Percentiles rank a stretch among this genome's conserved stretches.
phyloP scores from a whole-genome alignment of 2,113 vertebrate genomes.

The Holacanthus passer region DNA sequence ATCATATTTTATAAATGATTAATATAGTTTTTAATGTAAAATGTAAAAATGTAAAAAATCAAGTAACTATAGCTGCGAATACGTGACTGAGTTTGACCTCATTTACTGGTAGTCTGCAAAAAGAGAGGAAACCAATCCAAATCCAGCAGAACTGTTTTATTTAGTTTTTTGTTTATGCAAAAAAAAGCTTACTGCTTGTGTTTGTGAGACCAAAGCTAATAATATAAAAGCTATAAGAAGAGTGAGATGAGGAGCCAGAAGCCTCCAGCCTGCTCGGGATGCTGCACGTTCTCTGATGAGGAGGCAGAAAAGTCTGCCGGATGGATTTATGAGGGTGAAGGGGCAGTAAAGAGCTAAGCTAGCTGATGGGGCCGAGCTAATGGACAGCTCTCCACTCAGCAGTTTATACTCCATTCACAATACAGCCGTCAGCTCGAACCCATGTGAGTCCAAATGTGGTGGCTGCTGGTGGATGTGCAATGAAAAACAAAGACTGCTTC shows the following conservation, averaged over 20 bases:
- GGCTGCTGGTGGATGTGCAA: background rate
- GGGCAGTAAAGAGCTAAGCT: conserved; percentile 43
- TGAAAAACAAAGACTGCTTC: background rate
- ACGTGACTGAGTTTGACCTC: background rate
- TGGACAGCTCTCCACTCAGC: conserved; percentile 51
- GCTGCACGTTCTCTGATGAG: conserved; percentile 39
- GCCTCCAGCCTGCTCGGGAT: conserved; percentile 10
- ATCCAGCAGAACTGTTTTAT: background rate
- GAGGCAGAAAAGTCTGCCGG: conserved; percentile 37
- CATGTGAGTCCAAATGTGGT: background rate
- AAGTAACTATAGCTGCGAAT: background rate
- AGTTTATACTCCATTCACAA: background rate
- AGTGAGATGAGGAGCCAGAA: background rate
- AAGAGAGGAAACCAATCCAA: background rate
- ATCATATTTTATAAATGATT: too few relatives aligned
- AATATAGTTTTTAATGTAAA: too few relatives aligned
- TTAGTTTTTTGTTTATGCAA: background rate
- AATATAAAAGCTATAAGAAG: background rate
- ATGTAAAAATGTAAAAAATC: too few relatives aligned
- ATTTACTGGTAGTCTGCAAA: background rate
- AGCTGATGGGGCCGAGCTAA: conserved; percentile 47
- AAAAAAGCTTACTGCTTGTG: background rate
- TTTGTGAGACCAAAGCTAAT: background rate
- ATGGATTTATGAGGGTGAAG: conserved; percentile 51
- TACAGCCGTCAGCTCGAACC: conserved; percentile 6